A percentile compares a stretch with the other conserved stretches of the same genome.
These are phyloP conservation scores for Acestrorhynchus altus DNA, from an alignment of 2,797 vertebrate species.

Conservation along the genomic window DNA sequence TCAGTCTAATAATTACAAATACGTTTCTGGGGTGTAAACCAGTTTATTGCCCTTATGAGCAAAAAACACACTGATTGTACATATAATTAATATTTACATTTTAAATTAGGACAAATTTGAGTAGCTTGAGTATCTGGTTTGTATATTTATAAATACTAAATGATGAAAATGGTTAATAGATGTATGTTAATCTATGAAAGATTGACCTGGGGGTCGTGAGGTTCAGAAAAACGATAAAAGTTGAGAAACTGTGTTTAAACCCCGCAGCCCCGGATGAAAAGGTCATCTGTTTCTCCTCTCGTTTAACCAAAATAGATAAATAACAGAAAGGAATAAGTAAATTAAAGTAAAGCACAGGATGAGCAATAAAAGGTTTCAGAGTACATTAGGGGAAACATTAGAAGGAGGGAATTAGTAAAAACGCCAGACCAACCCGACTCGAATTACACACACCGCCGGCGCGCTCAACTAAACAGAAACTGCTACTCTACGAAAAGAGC, in stretches of 20 bases:
- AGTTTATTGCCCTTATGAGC: too few relatives aligned
- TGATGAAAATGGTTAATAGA: too few relatives aligned
- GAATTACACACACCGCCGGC: constrained; percentile 70
- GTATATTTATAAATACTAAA: too few relatives aligned
- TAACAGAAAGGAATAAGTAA: constrained; percentile 75
- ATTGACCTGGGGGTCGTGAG: too few relatives aligned
- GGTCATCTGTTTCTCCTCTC: constrained; percentile 71
- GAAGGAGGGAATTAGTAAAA: constrained; percentile 77
- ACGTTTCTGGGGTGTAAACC: too few relatives aligned
- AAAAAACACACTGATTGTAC: too few relatives aligned
- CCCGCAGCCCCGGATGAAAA: constrained; percentile 47
- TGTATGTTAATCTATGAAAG: too few relatives aligned
- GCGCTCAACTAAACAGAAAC: constrained; percentile 82
- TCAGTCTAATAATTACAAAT: too few relatives aligned
- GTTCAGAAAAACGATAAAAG: not conserved
- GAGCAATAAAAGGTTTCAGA: constrained; percentile 76
- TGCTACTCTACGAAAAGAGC: constrained; percentile 71
- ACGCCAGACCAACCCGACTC: constrained; percentile 71
- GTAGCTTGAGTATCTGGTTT: too few relatives aligned
- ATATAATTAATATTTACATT: too few relatives aligned
- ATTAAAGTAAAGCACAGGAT: constrained; percentile 64
- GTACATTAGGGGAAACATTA: constrained; percentile 79
- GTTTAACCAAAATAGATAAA: constrained; percentile 71
- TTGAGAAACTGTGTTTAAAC: not conserved
- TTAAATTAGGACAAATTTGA: too few relatives aligned